These are phyloP conservation scores for Matsumyia berberina DNA, from an alignment of 2,888 invertebrate genomes.

Conservation along the genomic window DNA sequence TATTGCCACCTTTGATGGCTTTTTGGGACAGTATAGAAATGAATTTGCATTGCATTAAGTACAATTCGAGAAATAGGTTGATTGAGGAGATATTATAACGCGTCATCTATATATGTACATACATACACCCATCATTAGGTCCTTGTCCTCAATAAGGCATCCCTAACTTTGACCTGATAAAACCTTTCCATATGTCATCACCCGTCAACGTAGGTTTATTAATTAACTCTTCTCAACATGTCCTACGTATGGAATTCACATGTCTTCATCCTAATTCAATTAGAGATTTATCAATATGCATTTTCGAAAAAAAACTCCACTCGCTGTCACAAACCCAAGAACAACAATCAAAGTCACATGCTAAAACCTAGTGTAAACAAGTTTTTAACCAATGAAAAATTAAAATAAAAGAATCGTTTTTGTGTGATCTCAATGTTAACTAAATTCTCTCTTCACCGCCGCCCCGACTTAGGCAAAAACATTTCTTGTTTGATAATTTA, in stretches of 20 bases:
- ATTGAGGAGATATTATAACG: too few relatives aligned
- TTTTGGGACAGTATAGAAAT: background rate
- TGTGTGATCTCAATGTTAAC: background rate
- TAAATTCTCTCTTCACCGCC: background rate
- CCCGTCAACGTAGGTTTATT: background rate
- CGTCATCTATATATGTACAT: too few relatives aligned
- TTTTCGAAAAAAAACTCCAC: constrained; percentile 37
- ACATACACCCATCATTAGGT: constrained; percentile 11
- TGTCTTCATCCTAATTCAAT: constrained; percentile 48
- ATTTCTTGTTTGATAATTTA: constrained; percentile 18
- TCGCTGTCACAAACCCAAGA: constrained; percentile 45
- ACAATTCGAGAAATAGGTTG: background rate
- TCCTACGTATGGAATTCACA: background rate
- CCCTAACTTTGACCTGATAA: background rate
- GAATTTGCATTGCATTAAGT: constrained; percentile 27
- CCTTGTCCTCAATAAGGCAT: constrained; percentile 22
- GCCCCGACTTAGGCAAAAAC: background rate
- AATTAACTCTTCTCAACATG: too few relatives aligned
- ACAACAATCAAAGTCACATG: constrained; percentile 67
- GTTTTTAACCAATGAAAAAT: constrained; percentile 53
- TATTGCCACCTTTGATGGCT: too few relatives aligned
- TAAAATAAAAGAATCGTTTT: constrained; percentile 18
- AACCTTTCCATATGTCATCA: background rate
- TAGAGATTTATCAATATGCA: constrained; percentile 50
- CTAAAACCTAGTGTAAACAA: constrained; percentile 68